These are phyloP conservation scores for Gymnocypris eckloni DNA, from an alignment of 2,797 vertebrate species.

Conservation along the genomic window DNA sequence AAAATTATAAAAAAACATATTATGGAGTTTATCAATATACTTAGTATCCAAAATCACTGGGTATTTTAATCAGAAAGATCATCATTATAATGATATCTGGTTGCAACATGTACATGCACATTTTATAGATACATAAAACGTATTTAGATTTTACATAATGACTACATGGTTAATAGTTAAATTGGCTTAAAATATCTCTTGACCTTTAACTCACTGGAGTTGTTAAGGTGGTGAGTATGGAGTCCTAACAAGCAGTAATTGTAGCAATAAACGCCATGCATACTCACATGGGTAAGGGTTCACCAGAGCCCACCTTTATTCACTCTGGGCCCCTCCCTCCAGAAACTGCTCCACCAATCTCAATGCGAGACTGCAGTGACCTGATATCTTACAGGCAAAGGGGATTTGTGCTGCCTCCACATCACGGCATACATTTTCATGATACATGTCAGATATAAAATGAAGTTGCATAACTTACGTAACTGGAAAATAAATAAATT, in stretches of 20 bases:
- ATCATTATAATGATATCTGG: slow-evolving; percentile 33
- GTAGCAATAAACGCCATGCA: slow-evolving; percentile 20
- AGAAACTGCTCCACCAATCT: slow-evolving; percentile 52
- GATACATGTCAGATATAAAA: slow-evolving; percentile 53
- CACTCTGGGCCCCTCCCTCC: slow-evolving; percentile 36
- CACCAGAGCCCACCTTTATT: slow-evolving; percentile 52
- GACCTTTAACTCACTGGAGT: slow-evolving; percentile 47
- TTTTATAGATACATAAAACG: not conserved
- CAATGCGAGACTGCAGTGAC: slow-evolving; percentile 53
- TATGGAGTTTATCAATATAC: slow-evolving; percentile 68
- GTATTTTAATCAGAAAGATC: slow-evolving; percentile 64
- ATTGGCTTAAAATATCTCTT: slow-evolving; percentile 24
- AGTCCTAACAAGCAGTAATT: slow-evolving; percentile 24
- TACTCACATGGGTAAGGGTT: slow-evolving; percentile 37
- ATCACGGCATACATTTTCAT: slow-evolving; percentile 56
- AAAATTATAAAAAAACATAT: slow-evolving; percentile 65
- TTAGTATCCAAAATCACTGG: slow-evolving; percentile 69
- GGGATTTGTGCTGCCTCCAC: slow-evolving; percentile 55
- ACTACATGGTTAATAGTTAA: slow-evolving; percentile 4
- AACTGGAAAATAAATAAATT: slow-evolving; percentile 60
- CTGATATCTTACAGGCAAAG: slow-evolving; percentile 61
- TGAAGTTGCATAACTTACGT: slow-evolving; percentile 66
- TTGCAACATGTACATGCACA: not conserved
- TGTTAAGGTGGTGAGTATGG: slow-evolving; percentile 47
- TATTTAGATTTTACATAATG: not conserved